Percentiles rank a stretch among this genome's conserved stretches.
Evolutionary conservation across 2,888 invertebrate genomes (phyloP).

Genomic region (Ectropis crepuscularia): DNA sequence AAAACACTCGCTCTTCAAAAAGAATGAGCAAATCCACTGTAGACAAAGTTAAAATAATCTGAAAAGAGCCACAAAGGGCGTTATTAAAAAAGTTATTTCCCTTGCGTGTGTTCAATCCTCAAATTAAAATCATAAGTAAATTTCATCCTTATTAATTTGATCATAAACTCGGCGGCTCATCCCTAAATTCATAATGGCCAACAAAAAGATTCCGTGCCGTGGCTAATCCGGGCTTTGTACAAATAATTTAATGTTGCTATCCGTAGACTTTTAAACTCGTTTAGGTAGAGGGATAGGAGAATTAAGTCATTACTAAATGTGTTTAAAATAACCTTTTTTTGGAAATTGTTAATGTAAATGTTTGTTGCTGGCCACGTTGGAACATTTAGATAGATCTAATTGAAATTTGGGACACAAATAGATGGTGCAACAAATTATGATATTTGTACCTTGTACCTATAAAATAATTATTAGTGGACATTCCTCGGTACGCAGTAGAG

Average conservation of each 20-base stretch:
- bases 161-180: conserved; percentile 22
- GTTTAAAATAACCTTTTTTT: too few species aligned
- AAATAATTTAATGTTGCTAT: conserved; percentile 15
- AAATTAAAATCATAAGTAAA: conserved; percentile 21
- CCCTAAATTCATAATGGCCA: conserved; percentile 13
- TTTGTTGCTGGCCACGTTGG: too few species aligned
- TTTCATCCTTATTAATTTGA: conserved; percentile 24
- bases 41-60: conserved; percentile 1
- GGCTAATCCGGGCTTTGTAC: conserved; percentile 16
- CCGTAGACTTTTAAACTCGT: conserved; percentile 6
- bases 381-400: too few species aligned
- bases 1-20: not conserved
- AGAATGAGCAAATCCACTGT: not conserved
- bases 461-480: too few species aligned
- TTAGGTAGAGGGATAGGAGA: not conserved
- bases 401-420: too few species aligned
- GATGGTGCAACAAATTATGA: too few species aligned
- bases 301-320: conserved; percentile 1
- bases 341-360: too few species aligned
- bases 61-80: conserved; percentile 8
- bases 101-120: conserved; percentile 12
- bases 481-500: too few species aligned
- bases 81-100: conserved; percentile 25
- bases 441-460: too few species aligned
- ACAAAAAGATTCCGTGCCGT: conserved; percentile 17